Conservation (phyloP, 92 coral and sea anemone species). For the Nematostella vectensis region DNA sequence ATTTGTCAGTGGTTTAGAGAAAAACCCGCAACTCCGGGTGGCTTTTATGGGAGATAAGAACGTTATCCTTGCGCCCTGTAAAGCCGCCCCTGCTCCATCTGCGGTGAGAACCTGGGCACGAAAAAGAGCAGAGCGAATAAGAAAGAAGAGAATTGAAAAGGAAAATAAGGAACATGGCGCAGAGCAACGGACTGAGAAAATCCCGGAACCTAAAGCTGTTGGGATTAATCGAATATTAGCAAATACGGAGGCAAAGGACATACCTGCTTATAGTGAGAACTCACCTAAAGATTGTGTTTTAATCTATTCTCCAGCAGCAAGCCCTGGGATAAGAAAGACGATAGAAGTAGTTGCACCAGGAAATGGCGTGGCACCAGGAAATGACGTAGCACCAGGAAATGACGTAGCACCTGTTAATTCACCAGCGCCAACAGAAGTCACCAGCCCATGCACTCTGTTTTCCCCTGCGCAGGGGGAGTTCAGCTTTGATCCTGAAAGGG, state of each 20-base stretch:
- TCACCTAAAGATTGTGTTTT: neutral
- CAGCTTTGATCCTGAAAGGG: neutral
- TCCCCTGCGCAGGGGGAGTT: constrained; percentile 36
- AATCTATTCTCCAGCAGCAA: neutral
- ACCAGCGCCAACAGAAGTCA: constrained; percentile 30
- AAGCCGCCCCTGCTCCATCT: constrained; percentile 51
- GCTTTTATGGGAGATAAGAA: constrained; percentile 68
- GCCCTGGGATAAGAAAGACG: neutral
- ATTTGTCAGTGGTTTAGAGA: constrained; percentile 33
- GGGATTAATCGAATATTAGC: neutral
- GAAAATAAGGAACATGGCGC: neutral
- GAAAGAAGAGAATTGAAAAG: neutral
- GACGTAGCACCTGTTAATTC: constrained; percentile 6
- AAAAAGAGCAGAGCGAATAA: constrained; percentile 15
- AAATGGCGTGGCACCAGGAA: neutral
- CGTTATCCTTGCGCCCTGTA: constrained; percentile 59
- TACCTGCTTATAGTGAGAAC: neutral
- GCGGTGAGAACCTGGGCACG: constrained; percentile 61
- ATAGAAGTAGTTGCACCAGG: neutral
- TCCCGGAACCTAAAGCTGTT: neutral
- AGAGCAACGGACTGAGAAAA: neutral
- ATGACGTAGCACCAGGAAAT: neutral
- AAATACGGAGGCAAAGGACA: neutral
- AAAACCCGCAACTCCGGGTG: constrained; percentile 50
- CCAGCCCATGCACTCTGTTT: constrained; percentile 54